Conservation (phyloP, 2,797 vertebrate species). For the Falco novaeseelandiae region DNA sequence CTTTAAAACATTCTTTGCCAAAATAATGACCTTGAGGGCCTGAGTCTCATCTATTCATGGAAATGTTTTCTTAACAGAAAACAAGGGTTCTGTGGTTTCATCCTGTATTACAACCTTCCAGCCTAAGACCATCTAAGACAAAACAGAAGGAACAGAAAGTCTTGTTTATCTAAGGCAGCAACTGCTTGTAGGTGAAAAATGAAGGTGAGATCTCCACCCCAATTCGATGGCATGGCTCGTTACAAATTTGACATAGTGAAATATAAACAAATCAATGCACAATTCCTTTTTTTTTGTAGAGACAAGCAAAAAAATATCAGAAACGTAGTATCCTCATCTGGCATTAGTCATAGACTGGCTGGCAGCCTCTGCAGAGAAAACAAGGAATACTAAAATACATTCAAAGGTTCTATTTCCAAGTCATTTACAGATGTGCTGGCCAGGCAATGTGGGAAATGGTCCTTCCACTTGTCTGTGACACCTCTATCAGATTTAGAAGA, state of each 20-base stretch:
- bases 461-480: background rate
- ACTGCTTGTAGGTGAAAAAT: background rate
- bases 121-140: background rate
- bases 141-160: background rate
- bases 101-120: background rate
- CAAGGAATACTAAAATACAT: background rate
- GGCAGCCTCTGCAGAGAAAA: background rate
- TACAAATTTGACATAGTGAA: background rate
- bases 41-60: background rate
- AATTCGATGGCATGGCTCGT: background rate
- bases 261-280: background rate
- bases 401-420: background rate
- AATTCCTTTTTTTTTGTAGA: background rate
- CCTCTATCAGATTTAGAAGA: background rate
- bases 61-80: background rate
- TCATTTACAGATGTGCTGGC: background rate
- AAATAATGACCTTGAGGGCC: background rate
- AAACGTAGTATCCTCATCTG: background rate
- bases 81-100: background rate
- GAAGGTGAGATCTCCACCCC: background rate
- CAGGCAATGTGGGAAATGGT: background rate
- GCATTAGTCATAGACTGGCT: background rate
- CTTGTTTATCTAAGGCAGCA: background rate
- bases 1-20: background rate
- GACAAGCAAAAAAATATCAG: background rate